Evolutionary conservation across 53 echinoderm and acorn worm genomes (phyloP), one percentile per base, ranked within the genome.

Genomic region (Paracentrotus lividus): DNA sequence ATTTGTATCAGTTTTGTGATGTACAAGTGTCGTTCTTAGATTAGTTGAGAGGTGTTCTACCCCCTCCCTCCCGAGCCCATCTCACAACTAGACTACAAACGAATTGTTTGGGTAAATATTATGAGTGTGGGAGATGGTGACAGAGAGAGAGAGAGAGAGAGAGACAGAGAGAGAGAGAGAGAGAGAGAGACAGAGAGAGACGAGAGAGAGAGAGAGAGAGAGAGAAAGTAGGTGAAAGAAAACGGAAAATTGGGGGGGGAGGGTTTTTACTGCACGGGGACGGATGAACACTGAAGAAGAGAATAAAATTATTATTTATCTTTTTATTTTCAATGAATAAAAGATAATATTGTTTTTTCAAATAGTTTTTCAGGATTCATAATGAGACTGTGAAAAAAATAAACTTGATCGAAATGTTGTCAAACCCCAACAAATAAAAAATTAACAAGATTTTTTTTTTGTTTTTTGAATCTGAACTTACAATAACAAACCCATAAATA

Each of bases 1-100:
- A n/a, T 81, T 81, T 81, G 81, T 81, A 33, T 47, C 76, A 40
- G 14, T 7, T 5, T 40, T 76, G 18, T 31, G 38, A 76, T 76
- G 42, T 42, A 76, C 81, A 81, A 81, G 81, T 47, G 81, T 81
- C 81, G 47, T 23, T 81, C 44, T 81, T 5, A 47, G 7, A 81
- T 10, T 2, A 43, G 29, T n/a, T 47, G 47, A 47, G 42, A 77
- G 7, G 12, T 51, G 57, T 49, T n/a, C n/a, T n/a, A n/a, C n/a
- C n/a, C n/a, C n/a, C n/a, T n/a, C 36, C 69, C 72, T 1, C 21
- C 72, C 72, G 20, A 26, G 36, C 38, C 69, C n/a, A 5, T 6
- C 18, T 21, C 72, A 40, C 32, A 4, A 20, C 24, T 8, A n/a
- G 6, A 1, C 4, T 8, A 7, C 15, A 60, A n/a, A 60, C 23